Evolutionary conservation across 2,888 invertebrate species (phyloP), one percentile per base, ranked within the genome.

Genomic region (Epistrophe grossulariae): DNA sequence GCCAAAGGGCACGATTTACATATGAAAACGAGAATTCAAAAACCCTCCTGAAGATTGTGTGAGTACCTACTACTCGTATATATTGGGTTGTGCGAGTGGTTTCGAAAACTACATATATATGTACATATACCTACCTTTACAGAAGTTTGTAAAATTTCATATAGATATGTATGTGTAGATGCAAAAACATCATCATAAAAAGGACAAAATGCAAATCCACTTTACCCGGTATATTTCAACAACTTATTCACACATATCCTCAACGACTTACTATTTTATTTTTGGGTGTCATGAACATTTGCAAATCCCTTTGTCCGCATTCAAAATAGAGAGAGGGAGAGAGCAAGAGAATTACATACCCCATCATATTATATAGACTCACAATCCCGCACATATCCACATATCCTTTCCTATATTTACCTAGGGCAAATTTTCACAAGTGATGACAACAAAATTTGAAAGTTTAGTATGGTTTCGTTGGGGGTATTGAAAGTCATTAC

Each of bases 231-330:
- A 81, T 81, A 85, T 85, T 77, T 77, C 85, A 78, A 73, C 73
- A 78, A 85, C 85, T 85, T 81, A 85, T 85, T 81, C 85, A 72
- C 81, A 85, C 77, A 85, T 81, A 81, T 85, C 85, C 77, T 73
- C 60, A 15, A n/a, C 50, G 55, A 62, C 57, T 57, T 76, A 68
- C 15, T 68, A 68, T 73, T 40, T 50, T 71, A 73, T 77, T 77
- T 82, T 79, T 71, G 50, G 79, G 73, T 79, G 79, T 83, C 79
- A 73, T 68, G 83, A 83, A 62, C 83, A 83, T 83, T 83, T 73
- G 72, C 79, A 79, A 83, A 73, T 79, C 83, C 73, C 66, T 82
- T 83, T 73, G 79, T 79, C 72, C 66, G 45, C 45, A 83, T 73
- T 79, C 73, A 83, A 73, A 38, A 60, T 43, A 24, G 24, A 24